These are phyloP conservation scores for Aphis craccivora DNA, from an alignment of 1,140 invertebrate genomes.

Conservation along the genomic window DNA sequence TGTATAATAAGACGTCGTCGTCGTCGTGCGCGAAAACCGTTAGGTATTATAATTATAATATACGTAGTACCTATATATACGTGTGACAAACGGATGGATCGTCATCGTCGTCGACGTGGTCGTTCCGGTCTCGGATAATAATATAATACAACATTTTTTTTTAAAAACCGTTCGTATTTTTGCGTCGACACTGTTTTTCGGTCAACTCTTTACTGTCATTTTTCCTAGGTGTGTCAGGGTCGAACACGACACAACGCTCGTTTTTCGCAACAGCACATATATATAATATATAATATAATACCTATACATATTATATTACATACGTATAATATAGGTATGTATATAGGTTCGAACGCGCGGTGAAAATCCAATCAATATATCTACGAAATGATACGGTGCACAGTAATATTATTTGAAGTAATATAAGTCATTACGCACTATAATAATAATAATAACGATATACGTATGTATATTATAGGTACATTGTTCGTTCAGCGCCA, in stretches of 20 bases:
- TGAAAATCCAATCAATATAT: conserved; percentile 32
- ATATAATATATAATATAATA: neutral
- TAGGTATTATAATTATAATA: neutral
- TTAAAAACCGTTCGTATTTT: neutral
- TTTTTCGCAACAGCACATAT: neutral
- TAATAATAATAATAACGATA: neutral
- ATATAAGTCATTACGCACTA: neutral
- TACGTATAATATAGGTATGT: neutral
- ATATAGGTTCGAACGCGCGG: neutral
- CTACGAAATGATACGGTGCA: neutral
- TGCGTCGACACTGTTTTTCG: neutral
- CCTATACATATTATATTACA: neutral
- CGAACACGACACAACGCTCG: neutral
- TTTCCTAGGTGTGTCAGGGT: conserved; percentile 12
- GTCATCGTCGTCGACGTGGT: neutral
- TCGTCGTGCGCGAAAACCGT: neutral
- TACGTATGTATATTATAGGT: neutral
- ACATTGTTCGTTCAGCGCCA: neutral
- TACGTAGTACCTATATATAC: neutral
- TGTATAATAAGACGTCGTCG: neutral
- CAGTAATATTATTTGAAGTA: neutral
- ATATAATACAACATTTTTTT: no score
- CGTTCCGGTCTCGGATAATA: neutral
- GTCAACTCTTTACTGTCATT: neutral
- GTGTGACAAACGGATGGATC: neutral